Evolutionary conservation across 1,140 invertebrate genomes (phyloP), one percentile per base, ranked within the genome.

Genomic region (Drosophila sucinea): DNA sequence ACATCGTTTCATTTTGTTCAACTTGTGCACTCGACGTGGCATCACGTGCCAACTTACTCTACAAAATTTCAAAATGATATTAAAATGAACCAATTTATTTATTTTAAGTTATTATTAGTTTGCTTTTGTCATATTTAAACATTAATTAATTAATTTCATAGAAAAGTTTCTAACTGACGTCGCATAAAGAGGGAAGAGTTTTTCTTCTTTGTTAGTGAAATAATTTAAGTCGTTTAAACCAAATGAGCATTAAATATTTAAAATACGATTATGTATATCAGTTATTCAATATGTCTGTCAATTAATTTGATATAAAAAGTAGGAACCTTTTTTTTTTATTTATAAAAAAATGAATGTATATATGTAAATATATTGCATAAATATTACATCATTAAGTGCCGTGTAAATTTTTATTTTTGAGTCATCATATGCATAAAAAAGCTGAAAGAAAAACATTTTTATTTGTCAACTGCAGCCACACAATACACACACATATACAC

Each of bases 361-460:
- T 73, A 66, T 66, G 32, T 54, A 61, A 58, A 61, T 32, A 58
- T 23, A 51, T 62, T 47, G 44, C 17, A 17, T 44, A 41, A 40
- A 40, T 32, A 60, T 73, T 67, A 67, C 25, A 54, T 38, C 41
- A 67, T 74, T 74, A 67, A 67, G 63, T 75, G 63, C 41, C 41
- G 11, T 17, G 62, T 44, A 74, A 56, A 67, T 67, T 30, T 33
- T 30, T 32, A 32, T 35, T 44, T 74, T 60, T 56, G 40, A 64
- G 27, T 7, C 35, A 55, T 61, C 32, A 30, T 35, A 17, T 17
- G 17, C 17, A 17, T 32, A 33, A 41, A 44, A 54, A 65, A 10
- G 3, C 27, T 33, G 63, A 44, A 40, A 32, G 29, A 51, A 57
- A 71, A 73, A 71, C n/a, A 40, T 38, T 29, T 65, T 51, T 51